Base-by-base conservation (phyloP, 2,888 invertebrate genomes). In the Pecten maximus region DNA sequence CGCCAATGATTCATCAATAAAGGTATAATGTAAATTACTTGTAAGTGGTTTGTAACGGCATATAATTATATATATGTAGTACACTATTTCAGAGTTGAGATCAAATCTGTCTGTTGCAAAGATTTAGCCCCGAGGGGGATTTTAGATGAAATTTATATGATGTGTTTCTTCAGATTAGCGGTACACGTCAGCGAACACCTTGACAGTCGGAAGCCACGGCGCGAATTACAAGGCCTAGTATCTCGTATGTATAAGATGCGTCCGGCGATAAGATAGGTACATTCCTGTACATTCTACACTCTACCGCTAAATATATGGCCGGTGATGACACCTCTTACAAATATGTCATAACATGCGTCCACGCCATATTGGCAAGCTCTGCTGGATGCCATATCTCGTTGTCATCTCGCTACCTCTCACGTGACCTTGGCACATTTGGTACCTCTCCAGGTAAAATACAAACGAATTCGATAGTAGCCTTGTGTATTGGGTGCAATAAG, bases 121-220 rank as follows among this genome's bases (percentile, higher is more conserved):
- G 74, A 74, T 35, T 74, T 16, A 74, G 74, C 74, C 74, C 74
- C 35, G 12, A 35, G 74, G 74, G 74, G 74, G 74, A 74, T 74
- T 74, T 74, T 74, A 74, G 74, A 74, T 74, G 74, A 74, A 74
- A 74, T 74, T 74, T 74, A 74, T 74, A 74, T 74, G 74, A 74
- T 74, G 35, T 74, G 35, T 74, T 74, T 74, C 74, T 35, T 8
- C 74, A 74, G 74, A 74, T 74, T 74, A 74, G 74, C 28, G 4
- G 28, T 74, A 74, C 10, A 74, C 28, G 74, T 74, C 74, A 74
- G 74, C 74, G 35, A 74, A 74, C 74, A 74, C 28, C 35, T 35
- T 74, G 74, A 12, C 74, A 74, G 74, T 74, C 35, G 8, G 35
- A 35, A 35, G 35, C 74, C 35, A 74, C 28, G 74, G 74, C 35